Evolutionary conservation across 2,113 vertebrate species (phyloP).

Genomic region (Ctenodactylus gundi): DNA sequence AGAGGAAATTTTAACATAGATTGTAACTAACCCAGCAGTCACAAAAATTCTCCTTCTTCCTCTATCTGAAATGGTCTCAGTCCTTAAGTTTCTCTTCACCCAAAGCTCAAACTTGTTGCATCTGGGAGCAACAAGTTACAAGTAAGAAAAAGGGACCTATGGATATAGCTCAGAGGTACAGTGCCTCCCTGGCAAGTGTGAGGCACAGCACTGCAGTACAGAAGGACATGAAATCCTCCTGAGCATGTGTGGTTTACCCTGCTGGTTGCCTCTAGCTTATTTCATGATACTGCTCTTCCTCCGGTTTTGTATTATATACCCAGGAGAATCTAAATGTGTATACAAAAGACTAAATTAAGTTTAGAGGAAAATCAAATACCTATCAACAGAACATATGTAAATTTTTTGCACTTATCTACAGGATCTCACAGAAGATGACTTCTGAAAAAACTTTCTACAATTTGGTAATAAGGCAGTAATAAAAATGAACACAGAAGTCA

Average conservation of each 20-base stretch:
- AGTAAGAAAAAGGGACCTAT: background rate
- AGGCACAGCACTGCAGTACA: background rate
- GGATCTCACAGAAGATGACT: background rate
- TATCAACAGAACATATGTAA: background rate
- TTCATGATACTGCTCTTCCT: background rate
- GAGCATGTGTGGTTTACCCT: too few species aligned
- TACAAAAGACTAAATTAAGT: background rate
- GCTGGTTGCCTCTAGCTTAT: background rate
- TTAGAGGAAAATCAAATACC: background rate
- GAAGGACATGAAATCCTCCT: background rate
- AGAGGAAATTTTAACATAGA: background rate
- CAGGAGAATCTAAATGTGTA: background rate
- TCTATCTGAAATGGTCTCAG: background rate
- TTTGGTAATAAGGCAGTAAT: background rate
- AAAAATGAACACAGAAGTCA: slow-evolving; percentile 2
- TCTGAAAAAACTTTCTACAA: background rate
- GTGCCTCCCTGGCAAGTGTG: background rate
- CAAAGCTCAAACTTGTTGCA: background rate
- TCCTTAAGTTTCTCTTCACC: background rate
- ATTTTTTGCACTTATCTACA: slow-evolving; percentile 7
- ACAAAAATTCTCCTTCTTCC: background rate
- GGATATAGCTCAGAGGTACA: background rate
- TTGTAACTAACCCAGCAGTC: background rate
- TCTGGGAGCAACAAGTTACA: background rate
- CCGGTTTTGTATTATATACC: background rate